phyloP scores from a whole-genome alignment of 2,113 vertebrate genomes.

The Oncorhynchus keta region DNA sequence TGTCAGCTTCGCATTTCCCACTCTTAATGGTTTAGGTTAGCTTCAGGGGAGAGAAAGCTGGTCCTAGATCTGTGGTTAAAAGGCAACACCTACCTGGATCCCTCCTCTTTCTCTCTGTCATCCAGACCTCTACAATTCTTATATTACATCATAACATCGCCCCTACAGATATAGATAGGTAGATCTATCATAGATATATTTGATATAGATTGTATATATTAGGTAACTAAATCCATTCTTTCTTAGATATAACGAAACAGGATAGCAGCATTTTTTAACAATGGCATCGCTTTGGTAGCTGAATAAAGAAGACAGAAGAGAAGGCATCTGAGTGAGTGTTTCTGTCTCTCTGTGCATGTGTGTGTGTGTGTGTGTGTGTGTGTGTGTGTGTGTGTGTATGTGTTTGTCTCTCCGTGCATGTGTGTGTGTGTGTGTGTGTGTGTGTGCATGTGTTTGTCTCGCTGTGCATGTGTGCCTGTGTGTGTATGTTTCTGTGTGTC shows the following conservation, averaged over 20 bases:
- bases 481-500: not conserved
- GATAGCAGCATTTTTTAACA: constrained; percentile 82
- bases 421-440: not conserved
- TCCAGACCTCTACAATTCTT: constrained; percentile 67
- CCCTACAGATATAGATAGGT: constrained; percentile 29
- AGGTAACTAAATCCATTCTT: constrained; percentile 73
- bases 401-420: not conserved
- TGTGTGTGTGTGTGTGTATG: not conserved
- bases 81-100: constrained; percentile 39
- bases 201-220: constrained; percentile 63
- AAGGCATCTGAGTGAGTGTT: constrained; percentile 22
- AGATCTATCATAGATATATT: constrained; percentile 49
- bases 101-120: constrained; percentile 51
- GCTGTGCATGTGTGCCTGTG: not conserved
- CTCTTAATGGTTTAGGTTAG: not conserved
- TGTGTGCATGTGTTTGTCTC: not conserved
- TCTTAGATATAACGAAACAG: constrained; percentile 72
- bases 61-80: constrained; percentile 38
- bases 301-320: constrained; percentile 60
- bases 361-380: not conserved
- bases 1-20: too few relatives aligned
- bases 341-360: constrained; percentile 13
- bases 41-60: not conserved
- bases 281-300: constrained; percentile 78
- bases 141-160: constrained; percentile 71